phyloP scores from a whole-genome alignment of 2,113 vertebrate genomes.

The Forbesichthys papilliferus region DNA sequence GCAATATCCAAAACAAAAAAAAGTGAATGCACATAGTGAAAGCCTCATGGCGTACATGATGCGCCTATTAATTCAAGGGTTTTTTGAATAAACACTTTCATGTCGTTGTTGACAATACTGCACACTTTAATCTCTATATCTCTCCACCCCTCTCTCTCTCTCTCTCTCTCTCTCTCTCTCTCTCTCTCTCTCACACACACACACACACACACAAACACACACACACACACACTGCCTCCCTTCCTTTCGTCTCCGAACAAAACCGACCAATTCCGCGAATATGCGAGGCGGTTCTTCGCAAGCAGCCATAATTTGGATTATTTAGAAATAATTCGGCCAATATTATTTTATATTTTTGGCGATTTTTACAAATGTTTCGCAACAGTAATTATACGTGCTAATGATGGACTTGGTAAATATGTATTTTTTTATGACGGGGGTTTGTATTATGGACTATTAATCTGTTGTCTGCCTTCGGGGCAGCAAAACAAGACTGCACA shows the following conservation, averaged over 20 bases:
- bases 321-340: conserved; percentile 69
- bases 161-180: neutral
- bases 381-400: conserved; percentile 43
- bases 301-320: conserved; percentile 77
- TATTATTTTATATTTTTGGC: conserved; percentile 32
- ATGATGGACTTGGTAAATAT: conserved; percentile 48
- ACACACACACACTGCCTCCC: neutral
- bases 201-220: too few species aligned
- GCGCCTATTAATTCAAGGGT: conserved; percentile 1
- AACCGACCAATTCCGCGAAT: conserved; percentile 69
- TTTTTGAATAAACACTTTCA: conserved; percentile 42
- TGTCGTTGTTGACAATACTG: conserved; percentile 38
- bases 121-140: conserved; percentile 12
- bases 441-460: conserved; percentile 55
- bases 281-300: conserved; percentile 65
- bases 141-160: neutral
- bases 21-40: conserved; percentile 7
- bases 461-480: conserved; percentile 64
- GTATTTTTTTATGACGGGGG: conserved; percentile 49
- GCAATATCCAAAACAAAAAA: neutral
- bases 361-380: conserved; percentile 25
- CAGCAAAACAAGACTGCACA: conserved; percentile 66
- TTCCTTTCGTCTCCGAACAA: conserved; percentile 46
- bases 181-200: neutral
- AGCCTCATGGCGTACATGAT: conserved; percentile 28